Percentiles rank a stretch among this genome's conserved stretches.
phyloP scores from a whole-genome alignment of 1,140 invertebrate species.

The Ceratoteleas bidentatus region DNA sequence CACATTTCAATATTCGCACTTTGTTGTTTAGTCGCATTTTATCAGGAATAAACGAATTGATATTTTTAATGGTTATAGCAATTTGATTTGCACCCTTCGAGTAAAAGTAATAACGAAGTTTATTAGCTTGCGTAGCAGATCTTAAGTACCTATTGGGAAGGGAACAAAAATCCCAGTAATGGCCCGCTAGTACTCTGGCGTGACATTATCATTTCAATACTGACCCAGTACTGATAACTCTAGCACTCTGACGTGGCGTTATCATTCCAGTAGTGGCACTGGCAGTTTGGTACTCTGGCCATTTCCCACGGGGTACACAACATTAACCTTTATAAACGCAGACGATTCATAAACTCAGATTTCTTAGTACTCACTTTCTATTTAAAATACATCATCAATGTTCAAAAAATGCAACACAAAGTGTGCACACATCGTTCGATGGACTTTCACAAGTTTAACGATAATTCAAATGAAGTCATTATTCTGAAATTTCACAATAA shows the following conservation, averaged over 20 bases:
- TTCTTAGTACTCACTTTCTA: conserved; percentile 18
- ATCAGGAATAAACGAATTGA: neutral
- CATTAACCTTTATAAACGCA: conserved; percentile 14
- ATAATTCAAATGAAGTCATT: conserved; percentile 6
- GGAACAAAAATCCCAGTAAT: too few species aligned
- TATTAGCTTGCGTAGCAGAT: neutral
- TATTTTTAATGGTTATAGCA: neutral
- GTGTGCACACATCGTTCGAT: neutral
- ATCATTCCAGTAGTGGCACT: too few species aligned
- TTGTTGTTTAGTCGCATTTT: neutral
- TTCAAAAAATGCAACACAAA: conserved; percentile 1
- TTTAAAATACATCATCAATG: conserved; percentile 14
- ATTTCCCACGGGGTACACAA: too few species aligned
- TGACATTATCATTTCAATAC: too few species aligned
- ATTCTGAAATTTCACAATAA: conserved; percentile 6
- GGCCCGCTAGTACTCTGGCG: too few species aligned
- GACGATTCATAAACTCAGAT: conserved; percentile 13
- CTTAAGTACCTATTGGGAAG: too few species aligned
- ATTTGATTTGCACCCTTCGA: neutral
- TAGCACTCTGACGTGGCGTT: too few species aligned
- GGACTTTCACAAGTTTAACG: neutral
- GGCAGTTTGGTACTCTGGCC: too few species aligned
- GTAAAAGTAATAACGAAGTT: conserved; percentile 5
- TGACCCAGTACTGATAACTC: too few species aligned
- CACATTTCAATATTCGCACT: neutral